Base-by-base conservation (phyloP, 2,797 vertebrate genomes). In the Erpetoichthys calabaricus region DNA sequence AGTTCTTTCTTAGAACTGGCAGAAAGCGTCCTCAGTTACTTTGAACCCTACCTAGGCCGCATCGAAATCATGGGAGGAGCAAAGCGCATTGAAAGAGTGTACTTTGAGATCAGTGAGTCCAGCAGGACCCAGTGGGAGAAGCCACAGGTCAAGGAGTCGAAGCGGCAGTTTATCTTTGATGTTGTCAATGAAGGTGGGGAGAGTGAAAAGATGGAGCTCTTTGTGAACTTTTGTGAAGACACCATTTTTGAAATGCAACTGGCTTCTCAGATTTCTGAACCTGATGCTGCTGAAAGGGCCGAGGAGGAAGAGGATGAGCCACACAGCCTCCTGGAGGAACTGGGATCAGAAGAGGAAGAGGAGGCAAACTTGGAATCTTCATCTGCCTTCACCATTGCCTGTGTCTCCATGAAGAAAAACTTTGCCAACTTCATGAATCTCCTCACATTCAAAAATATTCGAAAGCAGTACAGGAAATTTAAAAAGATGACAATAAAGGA, bases 221-320 rank as follows among this genome's bases (percentile, higher is more conserved):
- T 99, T 53, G 96, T 99, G 42, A 99, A 95, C 70, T 99, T 99
- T 74, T 99, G 96, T 42, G 96, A 99, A 73, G 96, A 99, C 67
- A 99, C 96, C 0, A 98, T 99, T 73, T 99, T 99, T 67, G 96
- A 99, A 80, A 99, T 99, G 96, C 95, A 99, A 60, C 64, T 99
- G 53, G 96, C 96, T 0, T 97, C 96, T 1, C 89, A 94, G 68
- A 99, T 99, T 65, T 99, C 96, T 1, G 96, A 98, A 69, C 86
- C 91, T 0, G 94, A 98, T 62, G 76, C 85, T 0, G 68, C 85
- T 0, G 96, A 99, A 64, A 85, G 89, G 25, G 82, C 76, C 0
- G 83, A 86, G 54, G 91, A 93, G 7, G 90, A 93, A 4, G 89
- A 89, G 0, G 77, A 72, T 3, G 69, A 86, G 45, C 73, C 73